phyloP scores from a whole-genome alignment of 2,113 vertebrate genomes.

The Machaerirhynchus nigripectus region DNA sequence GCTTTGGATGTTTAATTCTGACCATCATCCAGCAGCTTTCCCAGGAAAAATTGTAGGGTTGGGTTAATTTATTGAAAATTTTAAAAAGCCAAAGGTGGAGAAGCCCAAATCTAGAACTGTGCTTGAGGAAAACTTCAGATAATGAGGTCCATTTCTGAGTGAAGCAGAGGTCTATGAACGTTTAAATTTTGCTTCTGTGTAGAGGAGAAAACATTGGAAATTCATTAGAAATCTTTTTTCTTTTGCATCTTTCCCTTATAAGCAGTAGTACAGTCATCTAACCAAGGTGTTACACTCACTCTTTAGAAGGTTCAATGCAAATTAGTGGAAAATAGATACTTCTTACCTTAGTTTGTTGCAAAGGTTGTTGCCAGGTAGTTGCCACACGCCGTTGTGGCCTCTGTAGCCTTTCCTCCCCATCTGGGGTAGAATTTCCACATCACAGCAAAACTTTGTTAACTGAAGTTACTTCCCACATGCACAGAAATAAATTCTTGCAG shows the following conservation, averaged over 20 bases:
- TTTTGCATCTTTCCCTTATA: fast-evolving
- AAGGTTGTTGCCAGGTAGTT: not conserved
- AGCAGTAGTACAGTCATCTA: fast-evolving
- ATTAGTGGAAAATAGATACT: not conserved
- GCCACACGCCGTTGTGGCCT: not conserved
- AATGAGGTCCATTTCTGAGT: fast-evolving
- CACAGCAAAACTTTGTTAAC: not conserved
- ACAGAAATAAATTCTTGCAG: not conserved
- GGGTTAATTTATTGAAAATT: not conserved
- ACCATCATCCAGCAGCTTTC: not conserved
- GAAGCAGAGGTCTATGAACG: not conserved
- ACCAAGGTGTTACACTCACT: fast-evolving
- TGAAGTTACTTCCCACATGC: not conserved
- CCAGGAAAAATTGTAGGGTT: fast-evolving
- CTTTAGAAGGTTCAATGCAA: not conserved
- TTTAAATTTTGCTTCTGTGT: not conserved
- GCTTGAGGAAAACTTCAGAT: fast-evolving
- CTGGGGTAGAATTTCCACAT: not conserved
- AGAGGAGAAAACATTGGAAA: not conserved
- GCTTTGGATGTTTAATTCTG: not conserved
- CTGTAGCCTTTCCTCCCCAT: not conserved
- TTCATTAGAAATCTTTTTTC: too few species aligned
- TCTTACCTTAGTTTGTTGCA: fast-evolving
- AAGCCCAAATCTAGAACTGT: not conserved
- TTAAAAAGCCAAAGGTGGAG: fast-evolving